These are phyloP conservation scores for Forbesichthys papilliferus DNA, from an alignment of 2,113 vertebrate species.

Conservation along the genomic window DNA sequence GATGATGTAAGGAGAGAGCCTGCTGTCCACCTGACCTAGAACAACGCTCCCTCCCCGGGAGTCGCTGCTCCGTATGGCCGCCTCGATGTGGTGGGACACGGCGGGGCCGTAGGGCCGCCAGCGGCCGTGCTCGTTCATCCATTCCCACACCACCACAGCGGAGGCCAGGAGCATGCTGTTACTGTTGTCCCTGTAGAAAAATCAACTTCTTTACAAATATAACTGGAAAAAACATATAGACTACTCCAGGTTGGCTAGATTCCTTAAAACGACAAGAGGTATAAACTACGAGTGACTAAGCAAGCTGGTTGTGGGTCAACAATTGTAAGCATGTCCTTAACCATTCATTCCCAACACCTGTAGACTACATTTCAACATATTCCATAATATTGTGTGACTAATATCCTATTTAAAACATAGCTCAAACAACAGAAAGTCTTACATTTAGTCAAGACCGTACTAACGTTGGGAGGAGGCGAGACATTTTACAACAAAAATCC, in stretches of 20 bases:
- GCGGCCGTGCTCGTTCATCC: constrained; percentile 91
- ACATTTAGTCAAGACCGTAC: constrained; percentile 61
- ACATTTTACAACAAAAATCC: constrained; percentile 49
- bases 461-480: constrained; percentile 44
- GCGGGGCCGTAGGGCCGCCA: constrained; percentile 90
- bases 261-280: background rate
- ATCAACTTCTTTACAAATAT: too few relatives aligned
- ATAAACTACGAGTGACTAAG: background rate
- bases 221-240: too few relatives aligned
- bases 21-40: constrained; percentile 86
- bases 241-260: background rate
- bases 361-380: too few relatives aligned
- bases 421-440: constrained; percentile 33
- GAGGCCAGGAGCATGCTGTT: constrained; percentile 84
- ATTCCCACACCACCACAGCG: constrained; percentile 91
- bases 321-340: too few relatives aligned
- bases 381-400: too few relatives aligned
- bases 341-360: too few relatives aligned
- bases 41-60: constrained; percentile 88
- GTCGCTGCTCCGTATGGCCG: constrained; percentile 82
- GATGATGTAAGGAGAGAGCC: constrained; percentile 86
- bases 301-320: too few relatives aligned
- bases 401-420: too few relatives aligned
- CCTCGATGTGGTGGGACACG: constrained; percentile 90
- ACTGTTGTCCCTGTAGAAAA: constrained; percentile 58